phyloP scores from a whole-genome alignment of 2,113 vertebrate genomes.

The Rafetus swinhoei region DNA sequence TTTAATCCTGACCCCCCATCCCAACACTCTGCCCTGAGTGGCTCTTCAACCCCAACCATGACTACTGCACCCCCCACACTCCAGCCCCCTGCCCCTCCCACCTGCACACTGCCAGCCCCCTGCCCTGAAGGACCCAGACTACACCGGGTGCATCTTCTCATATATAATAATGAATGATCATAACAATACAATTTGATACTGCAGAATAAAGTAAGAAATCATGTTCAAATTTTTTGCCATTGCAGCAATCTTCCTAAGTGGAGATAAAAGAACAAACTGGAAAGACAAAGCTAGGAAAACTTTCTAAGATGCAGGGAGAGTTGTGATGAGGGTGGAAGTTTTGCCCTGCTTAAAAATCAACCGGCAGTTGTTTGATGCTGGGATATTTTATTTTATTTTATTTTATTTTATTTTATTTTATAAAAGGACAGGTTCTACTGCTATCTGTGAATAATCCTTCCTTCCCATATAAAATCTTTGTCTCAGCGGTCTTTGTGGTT shows the following conservation, averaged over 20 bases:
- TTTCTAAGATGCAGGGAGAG: background rate
- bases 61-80: no score
- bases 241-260: background rate
- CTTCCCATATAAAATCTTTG: rapidly evolving
- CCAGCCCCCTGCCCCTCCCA: no score
- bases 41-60: no score
- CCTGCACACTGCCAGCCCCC: no score
- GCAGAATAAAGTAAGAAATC: background rate
- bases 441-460: rapidly evolving
- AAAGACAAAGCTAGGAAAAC: rapidly evolving
- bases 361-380: background rate
- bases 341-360: background rate
- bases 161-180: background rate
- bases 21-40: no score
- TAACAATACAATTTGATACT: background rate
- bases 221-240: background rate
- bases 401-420: background rate
- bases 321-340: background rate
- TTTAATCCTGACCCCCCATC: no score
- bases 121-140: no score
- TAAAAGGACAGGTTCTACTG: background rate
- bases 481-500: background rate
- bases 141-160: no score
- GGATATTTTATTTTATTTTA: background rate
- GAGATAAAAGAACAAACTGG: background rate